phyloP scores from a whole-genome alignment of 2,113 vertebrate species.

The Thinocorus orbignyianus region DNA sequence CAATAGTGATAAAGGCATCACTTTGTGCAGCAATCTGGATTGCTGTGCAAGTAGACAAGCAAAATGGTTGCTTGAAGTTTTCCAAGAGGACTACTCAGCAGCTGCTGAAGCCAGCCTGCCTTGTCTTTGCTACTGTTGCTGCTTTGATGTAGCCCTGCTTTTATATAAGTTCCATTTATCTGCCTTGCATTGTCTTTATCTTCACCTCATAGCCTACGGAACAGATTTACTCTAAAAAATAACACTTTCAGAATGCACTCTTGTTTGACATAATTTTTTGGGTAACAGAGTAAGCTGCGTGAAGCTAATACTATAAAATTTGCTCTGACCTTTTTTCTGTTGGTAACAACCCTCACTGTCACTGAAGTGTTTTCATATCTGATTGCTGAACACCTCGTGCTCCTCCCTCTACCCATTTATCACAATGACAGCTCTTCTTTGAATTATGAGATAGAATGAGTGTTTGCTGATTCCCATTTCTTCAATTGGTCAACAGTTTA shows the following conservation, averaged over 20 bases:
- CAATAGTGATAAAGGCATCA: neutral
- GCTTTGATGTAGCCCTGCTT: neutral
- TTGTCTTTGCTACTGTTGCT: neutral
- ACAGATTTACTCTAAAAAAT: neutral
- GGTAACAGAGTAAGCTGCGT: neutral
- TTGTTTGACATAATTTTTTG: neutral
- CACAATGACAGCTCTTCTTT: neutral
- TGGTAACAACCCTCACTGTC: neutral
- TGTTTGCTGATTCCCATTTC: neutral
- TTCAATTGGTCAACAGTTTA: neutral
- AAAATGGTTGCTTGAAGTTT: neutral
- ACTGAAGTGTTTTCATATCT: neutral
- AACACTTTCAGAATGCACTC: neutral
- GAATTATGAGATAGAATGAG: neutral
- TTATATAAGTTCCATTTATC: neutral
- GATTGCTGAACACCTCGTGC: neutral
- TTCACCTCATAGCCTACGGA: neutral
- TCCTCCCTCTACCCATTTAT: conserved; percentile 28
- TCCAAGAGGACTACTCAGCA: neutral
- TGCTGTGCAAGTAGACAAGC: neutral
- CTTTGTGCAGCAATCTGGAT: neutral
- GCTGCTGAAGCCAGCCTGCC: neutral
- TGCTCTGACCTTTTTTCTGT: neutral
- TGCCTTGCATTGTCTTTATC: neutral
- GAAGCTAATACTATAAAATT: neutral